Evolutionary conservation across 2,797 vertebrate genomes (phyloP), one percentile per base, ranked within the genome.

Genomic region (Typhlichthys subterraneus): DNA sequence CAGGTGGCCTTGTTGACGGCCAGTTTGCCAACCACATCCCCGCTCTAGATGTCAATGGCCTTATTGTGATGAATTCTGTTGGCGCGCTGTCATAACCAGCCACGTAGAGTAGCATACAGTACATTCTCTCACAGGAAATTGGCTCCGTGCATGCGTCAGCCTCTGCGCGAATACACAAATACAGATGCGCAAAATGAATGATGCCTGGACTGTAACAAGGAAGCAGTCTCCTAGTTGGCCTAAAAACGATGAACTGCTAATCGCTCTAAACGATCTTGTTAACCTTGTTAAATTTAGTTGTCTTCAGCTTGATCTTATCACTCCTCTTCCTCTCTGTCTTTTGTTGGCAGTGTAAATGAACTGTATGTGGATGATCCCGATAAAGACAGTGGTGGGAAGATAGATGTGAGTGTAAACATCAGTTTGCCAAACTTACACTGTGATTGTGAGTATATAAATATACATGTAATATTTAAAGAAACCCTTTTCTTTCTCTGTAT

Each of bases 301-400:
- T n/a, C 53, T 53, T 23, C 57, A 12, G 13, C 19, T 19, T 49
- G 7, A 12, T 31, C 49, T 50, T 9, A 58, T 14, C 12, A 1
- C 49, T 51, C 9, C 12, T 12, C 13, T 19, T 14, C 49, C 14
- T 50, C 45, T 38, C 14, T 10, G 55, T 53, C 45, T 15, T 55
- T 54, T 80, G 0, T 89, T 57, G 76, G 0, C 91, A 99, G 98
- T 66, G 97, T 99, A 84, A 99, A 98, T 60, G 97, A 99, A 86
- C 93, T 99, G 5, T 99, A 99, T 7, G 98, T 99, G 72, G 97
- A 99, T 84, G 97, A 99, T 87, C 97, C 98, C 1, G 98, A 99
- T 92, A 99, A 98, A 90, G 92, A 97, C 90, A 99, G 97, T 68
- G 97, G 96, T 77, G 98, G 98, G 82, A 98, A 99, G 93, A 99